phyloP scores from a whole-genome alignment of 2,797 vertebrate genomes.

The Crocidura indochinensis region DNA sequence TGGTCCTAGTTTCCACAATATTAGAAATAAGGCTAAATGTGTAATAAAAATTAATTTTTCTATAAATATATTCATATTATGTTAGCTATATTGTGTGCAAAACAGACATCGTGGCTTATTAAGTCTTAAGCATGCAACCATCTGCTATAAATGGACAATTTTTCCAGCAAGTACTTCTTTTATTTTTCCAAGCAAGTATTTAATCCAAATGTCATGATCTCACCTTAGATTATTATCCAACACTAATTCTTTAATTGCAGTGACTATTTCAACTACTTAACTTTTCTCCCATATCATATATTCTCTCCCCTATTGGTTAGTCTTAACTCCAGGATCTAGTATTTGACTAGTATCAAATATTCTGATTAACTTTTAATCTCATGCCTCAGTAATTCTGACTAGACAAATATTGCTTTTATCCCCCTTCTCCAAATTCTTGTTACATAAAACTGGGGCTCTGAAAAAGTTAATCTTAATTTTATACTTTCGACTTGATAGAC shows the following conservation, averaged over 20 bases:
- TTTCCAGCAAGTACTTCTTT: conserved; percentile 33
- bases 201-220: conserved; percentile 10
- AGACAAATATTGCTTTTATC: not conserved
- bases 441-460: not conserved
- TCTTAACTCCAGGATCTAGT: not conserved
- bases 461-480: too few relatives aligned
- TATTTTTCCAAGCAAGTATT: conserved; percentile 7
- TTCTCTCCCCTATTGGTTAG: conserved; percentile 16
- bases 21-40: conserved; percentile 31
- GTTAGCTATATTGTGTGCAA: not conserved
- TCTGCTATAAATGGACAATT: conserved; percentile 5
- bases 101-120: not conserved
- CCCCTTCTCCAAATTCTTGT: not conserved
- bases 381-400: conserved; percentile 1
- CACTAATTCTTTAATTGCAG: conserved; percentile 11
- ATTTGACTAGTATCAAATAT: conserved; percentile 30
- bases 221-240: not conserved
- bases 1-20: not conserved
- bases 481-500: not conserved
- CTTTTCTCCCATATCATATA: not conserved
- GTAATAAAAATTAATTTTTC: conserved; percentile 1
- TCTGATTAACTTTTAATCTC: conserved; percentile 1
- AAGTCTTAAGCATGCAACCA: conserved; percentile 6
- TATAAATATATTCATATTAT: not conserved
- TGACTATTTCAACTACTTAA: not conserved